These are phyloP conservation scores for Salvelinus alpinus DNA, from an alignment of 2,113 vertebrate species.

Conservation along the genomic window DNA sequence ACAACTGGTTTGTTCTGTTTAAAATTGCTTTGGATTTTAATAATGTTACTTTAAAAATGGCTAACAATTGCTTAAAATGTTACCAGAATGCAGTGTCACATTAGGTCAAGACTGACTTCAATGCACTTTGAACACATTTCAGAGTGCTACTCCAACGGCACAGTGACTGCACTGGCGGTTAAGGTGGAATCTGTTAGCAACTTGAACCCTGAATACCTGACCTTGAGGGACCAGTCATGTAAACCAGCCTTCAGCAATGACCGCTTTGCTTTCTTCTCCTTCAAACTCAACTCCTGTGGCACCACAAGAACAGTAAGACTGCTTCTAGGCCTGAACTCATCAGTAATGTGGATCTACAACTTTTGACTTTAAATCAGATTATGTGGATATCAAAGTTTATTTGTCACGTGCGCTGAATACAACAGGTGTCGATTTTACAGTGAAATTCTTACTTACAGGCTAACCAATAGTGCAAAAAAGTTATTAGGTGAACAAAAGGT, in stretches of 20 bases:
- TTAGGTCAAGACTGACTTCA: neutral
- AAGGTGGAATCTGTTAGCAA: constrained; percentile 66
- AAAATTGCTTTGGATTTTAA: too few species aligned
- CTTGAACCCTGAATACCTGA: constrained; percentile 53
- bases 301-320: constrained; percentile 66
- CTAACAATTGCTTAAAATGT: neutral
- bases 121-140: neutral
- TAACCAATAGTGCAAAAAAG: too few species aligned
- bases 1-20: constrained; percentile 56
- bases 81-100: too few species aligned
- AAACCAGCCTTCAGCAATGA: constrained; percentile 59
- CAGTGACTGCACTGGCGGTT: constrained; percentile 63
- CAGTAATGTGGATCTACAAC: neutral
- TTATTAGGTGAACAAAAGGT: too few species aligned
- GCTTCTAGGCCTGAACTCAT: accelerated
- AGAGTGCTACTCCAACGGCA: constrained; percentile 74
- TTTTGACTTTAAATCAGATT: too few species aligned
- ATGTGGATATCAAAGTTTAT: too few species aligned
- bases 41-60: neutral
- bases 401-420: too few species aligned
- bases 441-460: too few species aligned
- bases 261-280: constrained; percentile 69
- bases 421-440: too few species aligned
- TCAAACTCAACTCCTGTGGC: constrained; percentile 65
- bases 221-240: constrained; percentile 67